Percentiles rank a stretch among this genome's conserved stretches.
phyloP scores from a whole-genome alignment of 2,797 vertebrate genomes.

The Galagoides demidoff region DNA sequence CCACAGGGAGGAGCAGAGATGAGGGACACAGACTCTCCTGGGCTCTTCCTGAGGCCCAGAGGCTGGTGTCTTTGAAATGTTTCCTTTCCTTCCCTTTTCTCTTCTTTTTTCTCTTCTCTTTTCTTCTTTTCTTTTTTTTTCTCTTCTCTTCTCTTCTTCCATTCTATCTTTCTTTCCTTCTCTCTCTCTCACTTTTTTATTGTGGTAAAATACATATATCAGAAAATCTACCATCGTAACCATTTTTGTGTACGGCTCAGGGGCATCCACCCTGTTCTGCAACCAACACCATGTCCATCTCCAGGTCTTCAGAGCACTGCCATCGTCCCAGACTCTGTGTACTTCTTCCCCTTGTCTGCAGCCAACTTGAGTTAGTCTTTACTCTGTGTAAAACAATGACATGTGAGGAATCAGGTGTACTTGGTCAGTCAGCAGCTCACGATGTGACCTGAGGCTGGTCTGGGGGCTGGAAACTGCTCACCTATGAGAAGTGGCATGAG shows the following conservation, averaged over 20 bases:
- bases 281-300: background rate
- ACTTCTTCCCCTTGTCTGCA: background rate
- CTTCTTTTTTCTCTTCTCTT: no score
- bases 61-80: background rate
- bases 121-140: background rate
- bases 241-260: background rate
- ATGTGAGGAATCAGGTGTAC: no score
- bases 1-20: background rate
- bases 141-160: background rate
- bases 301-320: background rate
- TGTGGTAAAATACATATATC: background rate
- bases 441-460: background rate
- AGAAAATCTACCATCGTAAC: background rate
- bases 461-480: background rate
- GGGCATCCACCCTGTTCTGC: background rate
- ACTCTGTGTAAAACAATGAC: background rate
- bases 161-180: no score
- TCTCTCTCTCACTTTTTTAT: background rate
- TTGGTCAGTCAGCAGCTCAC: background rate
- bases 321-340: background rate
- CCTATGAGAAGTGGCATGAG: background rate
- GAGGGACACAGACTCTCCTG: background rate
- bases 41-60: background rate
- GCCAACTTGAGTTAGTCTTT: background rate
- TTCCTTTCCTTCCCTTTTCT: background rate